These are phyloP conservation scores for Eudemis profundana DNA, from an alignment of 2,888 invertebrate genomes.

Conservation along the genomic window DNA sequence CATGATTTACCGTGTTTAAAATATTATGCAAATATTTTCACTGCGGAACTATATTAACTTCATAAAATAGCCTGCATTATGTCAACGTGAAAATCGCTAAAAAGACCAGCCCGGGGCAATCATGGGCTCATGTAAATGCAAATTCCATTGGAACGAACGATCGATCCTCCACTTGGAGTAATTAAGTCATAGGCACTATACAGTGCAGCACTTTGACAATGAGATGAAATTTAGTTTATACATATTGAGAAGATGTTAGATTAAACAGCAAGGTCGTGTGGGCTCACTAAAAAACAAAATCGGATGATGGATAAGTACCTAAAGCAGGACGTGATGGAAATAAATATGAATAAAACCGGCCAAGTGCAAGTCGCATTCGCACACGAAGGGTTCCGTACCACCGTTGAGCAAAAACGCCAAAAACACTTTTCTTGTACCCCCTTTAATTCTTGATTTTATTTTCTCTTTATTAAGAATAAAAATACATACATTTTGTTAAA, in stretches of 20 bases:
- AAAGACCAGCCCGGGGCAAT: slow-evolving; percentile 55
- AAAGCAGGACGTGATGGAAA: neutral
- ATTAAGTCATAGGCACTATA: slow-evolving; percentile 32
- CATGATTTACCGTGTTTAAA: neutral
- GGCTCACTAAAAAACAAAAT: too few species aligned
- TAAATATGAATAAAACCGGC: too few species aligned
- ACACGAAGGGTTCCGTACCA: too few species aligned
- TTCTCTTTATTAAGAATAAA: neutral
- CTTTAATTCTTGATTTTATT: too few species aligned
- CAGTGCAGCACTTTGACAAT: slow-evolving; percentile 23
- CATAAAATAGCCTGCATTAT: slow-evolving; percentile 3
- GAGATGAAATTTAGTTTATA: neutral
- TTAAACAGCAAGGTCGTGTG: too few species aligned
- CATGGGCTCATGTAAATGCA: slow-evolving; percentile 70
- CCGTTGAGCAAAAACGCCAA: too few species aligned
- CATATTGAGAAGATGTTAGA: neutral
- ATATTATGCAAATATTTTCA: slow-evolving; percentile 4
- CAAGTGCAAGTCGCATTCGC: too few species aligned
- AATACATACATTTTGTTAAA: too few species aligned
- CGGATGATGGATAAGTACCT: too few species aligned
- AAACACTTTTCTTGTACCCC: too few species aligned
- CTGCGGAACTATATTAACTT: slow-evolving; percentile 12
- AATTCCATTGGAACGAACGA: slow-evolving; percentile 56
- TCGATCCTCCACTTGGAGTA: slow-evolving; percentile 35
- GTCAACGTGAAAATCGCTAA: slow-evolving; percentile 42